These are phyloP conservation scores for Balaenoptera acutorostrata DNA, from an alignment of 2,113 vertebrate species.

Conservation along the genomic window DNA sequence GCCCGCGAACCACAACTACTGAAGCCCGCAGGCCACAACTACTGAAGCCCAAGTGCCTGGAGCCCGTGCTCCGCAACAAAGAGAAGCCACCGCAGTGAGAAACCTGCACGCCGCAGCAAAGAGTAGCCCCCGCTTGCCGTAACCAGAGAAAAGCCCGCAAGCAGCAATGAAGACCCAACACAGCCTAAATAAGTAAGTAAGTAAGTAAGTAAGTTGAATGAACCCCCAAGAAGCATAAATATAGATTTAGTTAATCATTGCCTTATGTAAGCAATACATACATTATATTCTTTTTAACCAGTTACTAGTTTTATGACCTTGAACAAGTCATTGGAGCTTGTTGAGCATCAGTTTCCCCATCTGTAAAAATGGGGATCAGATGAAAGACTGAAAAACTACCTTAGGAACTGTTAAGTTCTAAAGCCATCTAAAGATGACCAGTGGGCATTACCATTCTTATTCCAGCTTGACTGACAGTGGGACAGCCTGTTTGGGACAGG, in stretches of 20 bases:
- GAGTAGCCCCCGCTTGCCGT: too few relatives aligned
- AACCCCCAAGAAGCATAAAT: neutral
- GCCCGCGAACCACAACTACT: too few relatives aligned
- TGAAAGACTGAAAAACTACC: neutral
- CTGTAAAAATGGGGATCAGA: neutral
- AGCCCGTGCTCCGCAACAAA: too few relatives aligned
- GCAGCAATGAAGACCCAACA: too few relatives aligned
- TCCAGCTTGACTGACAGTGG: neutral
- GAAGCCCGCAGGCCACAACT: too few relatives aligned
- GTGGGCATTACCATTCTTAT: neutral
- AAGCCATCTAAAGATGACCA: neutral
- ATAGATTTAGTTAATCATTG: neutral
- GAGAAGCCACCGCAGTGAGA: too few relatives aligned
- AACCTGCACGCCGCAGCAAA: too few relatives aligned
- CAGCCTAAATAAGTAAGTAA: too few relatives aligned
- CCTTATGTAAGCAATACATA: neutral
- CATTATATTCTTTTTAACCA: neutral
- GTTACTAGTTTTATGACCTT: neutral
- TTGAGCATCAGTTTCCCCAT: neutral
- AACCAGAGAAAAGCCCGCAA: too few relatives aligned
- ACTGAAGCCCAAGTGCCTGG: too few relatives aligned
- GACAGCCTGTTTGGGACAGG: neutral
- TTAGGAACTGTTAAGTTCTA: neutral
- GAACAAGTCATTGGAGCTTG: neutral
- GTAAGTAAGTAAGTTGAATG: too few relatives aligned